phyloP scores from a whole-genome alignment of 2,113 vertebrate species.

The Silurus asotus region DNA sequence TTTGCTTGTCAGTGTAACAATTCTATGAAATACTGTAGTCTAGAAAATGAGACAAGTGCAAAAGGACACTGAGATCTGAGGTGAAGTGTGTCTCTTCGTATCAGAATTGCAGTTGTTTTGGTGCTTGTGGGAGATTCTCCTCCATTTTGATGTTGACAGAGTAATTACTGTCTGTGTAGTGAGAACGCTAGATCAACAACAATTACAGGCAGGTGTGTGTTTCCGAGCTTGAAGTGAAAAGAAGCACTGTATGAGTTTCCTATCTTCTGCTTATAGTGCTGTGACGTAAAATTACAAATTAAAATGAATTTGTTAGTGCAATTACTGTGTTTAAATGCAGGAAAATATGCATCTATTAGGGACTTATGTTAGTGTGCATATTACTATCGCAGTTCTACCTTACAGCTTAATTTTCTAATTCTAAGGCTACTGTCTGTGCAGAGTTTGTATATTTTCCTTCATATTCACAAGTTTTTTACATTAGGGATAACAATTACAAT shows the following conservation, averaged over 20 bases:
- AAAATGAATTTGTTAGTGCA: not conserved
- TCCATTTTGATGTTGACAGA: conserved; percentile 46
- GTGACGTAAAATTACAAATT: not conserved
- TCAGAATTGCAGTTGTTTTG: conserved; percentile 36
- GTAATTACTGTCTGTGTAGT: conserved; percentile 42
- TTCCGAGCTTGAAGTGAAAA: not conserved
- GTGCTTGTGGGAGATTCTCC: conserved; percentile 20
- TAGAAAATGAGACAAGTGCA: not conserved
- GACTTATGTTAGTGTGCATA: not conserved
- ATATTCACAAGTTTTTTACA: no score
- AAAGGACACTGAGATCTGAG: conserved; percentile 8
- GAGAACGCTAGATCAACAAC: conserved; percentile 15
- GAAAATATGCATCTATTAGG: no score
- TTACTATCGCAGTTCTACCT: not conserved
- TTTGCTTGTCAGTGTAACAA: conserved; percentile 18
- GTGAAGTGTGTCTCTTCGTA: conserved; percentile 21
- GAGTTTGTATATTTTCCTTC: not conserved
- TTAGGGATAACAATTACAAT: no score
- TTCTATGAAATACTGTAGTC: not conserved
- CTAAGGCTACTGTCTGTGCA: not conserved
- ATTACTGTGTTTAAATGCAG: no score
- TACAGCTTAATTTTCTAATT: not conserved
- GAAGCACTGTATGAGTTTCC: not conserved
- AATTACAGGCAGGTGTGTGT: conserved; percentile 38
- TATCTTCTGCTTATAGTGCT: not conserved